Evolutionary conservation across 2,888 invertebrate genomes (phyloP).

Genomic region (Neuroscelio doddi): DNA sequence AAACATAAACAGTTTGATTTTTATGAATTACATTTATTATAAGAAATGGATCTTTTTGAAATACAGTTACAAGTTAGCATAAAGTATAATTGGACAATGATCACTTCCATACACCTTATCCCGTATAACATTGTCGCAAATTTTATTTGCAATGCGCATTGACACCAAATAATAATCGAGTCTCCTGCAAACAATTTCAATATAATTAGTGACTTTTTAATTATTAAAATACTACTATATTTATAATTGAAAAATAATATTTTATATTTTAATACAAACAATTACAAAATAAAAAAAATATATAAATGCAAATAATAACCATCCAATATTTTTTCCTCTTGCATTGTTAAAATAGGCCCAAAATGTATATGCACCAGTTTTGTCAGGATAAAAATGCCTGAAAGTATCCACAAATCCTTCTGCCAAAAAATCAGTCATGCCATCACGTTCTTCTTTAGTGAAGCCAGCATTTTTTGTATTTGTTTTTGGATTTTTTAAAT

Average conservation of each 20-base stretch:
- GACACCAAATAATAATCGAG: conserved; percentile 96
- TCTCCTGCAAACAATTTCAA: conserved; percentile 78
- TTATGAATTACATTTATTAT: no score
- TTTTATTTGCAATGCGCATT: conserved; percentile 80
- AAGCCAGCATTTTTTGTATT: conserved; percentile 97
- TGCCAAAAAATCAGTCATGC: conserved; percentile 87
- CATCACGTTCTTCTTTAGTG: conserved; percentile 93
- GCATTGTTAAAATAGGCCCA: conserved; percentile 96
- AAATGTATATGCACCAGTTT: conserved; percentile 89
- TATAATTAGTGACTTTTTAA: no score
- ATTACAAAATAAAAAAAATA: conserved; percentile 9
- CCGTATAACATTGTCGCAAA: conserved; percentile 91
- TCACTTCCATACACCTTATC: conserved; percentile 92
- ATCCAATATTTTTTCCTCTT: conserved; percentile 93
- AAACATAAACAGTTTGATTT: no score
- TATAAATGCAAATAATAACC: conserved; percentile 74
- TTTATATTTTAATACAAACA: no score
- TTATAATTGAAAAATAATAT: no score
- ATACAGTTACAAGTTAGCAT: conserved; percentile 58
- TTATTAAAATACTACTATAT: no score
- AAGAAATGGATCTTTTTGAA: background rate
- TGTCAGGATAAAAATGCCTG: conserved; percentile 88
- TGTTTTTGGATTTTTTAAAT: conserved; percentile 94
- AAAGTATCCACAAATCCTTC: conserved; percentile 92
- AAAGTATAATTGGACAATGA: conserved; percentile 93